Evolutionary conservation across 2,797 vertebrate species (phyloP).

Genomic region (Poeciliopsis paucimaculata): DNA sequence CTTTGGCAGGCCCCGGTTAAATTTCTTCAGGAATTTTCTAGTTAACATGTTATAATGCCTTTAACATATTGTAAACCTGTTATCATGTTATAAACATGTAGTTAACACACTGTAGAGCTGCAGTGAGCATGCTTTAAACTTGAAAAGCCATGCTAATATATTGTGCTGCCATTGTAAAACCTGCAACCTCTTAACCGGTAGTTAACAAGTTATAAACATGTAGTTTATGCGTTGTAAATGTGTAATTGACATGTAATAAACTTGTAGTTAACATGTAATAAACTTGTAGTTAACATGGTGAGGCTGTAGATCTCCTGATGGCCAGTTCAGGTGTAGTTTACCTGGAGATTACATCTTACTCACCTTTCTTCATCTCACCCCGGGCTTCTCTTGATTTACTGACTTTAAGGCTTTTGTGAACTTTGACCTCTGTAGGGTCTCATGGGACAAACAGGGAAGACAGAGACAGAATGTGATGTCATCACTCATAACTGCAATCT

Average conservation of each 20-base stretch:
- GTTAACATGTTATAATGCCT: background rate
- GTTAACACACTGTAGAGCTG: background rate
- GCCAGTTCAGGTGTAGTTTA: background rate
- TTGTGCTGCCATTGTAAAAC: background rate
- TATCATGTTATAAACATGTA: background rate
- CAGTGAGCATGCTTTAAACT: too few species aligned
- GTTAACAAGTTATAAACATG: background rate
- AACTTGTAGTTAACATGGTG: background rate
- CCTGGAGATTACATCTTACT: constrained; percentile 24
- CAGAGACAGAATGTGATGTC: background rate
- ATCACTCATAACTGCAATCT: background rate
- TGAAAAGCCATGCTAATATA: background rate
- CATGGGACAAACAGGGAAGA: constrained; percentile 24
- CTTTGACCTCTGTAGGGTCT: constrained; percentile 57
- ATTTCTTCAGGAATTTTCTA: too few species aligned
- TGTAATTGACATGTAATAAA: background rate
- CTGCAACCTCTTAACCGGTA: background rate
- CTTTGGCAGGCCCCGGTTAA: too few species aligned
- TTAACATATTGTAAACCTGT: background rate
- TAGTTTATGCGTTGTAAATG: background rate
- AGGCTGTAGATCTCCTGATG: background rate
- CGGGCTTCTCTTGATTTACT: constrained; percentile 16
- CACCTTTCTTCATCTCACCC: constrained; percentile 65
- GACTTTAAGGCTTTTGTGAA: constrained; percentile 39
- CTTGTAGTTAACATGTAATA: background rate